Conservation (phyloP, 1,140 invertebrate species). For the Cydia pomonella region DNA sequence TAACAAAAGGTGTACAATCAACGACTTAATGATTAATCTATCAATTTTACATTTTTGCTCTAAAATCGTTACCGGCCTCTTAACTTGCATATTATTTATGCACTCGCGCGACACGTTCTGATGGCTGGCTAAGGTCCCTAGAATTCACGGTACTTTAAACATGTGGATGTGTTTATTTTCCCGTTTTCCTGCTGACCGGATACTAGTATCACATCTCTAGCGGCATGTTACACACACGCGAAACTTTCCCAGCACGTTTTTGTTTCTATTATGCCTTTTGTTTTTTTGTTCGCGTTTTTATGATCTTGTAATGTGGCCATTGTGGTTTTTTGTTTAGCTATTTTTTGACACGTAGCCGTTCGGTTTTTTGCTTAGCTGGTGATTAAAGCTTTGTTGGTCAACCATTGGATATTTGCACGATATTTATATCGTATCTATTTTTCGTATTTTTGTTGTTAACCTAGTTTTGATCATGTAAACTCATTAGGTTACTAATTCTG, state of each 20-base stretch:
- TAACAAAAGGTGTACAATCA: too few species aligned
- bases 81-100: too few species aligned
- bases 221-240: constrained; percentile 52
- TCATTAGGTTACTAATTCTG: too few species aligned
- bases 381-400: constrained; percentile 21
- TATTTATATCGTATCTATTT: too few species aligned
- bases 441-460: neutral
- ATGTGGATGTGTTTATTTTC: too few species aligned
- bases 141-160: too few species aligned
- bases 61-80: too few species aligned
- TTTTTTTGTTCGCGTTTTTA: constrained; percentile 61
- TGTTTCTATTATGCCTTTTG: constrained; percentile 73
- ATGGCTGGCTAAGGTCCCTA: too few species aligned
- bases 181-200: neutral
- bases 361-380: constrained; percentile 45
- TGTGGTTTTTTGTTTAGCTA: constrained; percentile 25
- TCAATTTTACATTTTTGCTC: too few species aligned
- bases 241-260: constrained; percentile 66
- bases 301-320: constrained; percentile 39
- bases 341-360: constrained; percentile 35
- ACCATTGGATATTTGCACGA: neutral
- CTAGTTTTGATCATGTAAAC: too few species aligned
- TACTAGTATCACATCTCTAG: constrained; percentile 1
- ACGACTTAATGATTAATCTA: too few species aligned
- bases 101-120: too few species aligned